A percentile compares a stretch with the other conserved stretches of the same genome.
Evolutionary conservation across 2,113 vertebrate species (phyloP).

Genomic region (Bambusicola thoracicus): DNA sequence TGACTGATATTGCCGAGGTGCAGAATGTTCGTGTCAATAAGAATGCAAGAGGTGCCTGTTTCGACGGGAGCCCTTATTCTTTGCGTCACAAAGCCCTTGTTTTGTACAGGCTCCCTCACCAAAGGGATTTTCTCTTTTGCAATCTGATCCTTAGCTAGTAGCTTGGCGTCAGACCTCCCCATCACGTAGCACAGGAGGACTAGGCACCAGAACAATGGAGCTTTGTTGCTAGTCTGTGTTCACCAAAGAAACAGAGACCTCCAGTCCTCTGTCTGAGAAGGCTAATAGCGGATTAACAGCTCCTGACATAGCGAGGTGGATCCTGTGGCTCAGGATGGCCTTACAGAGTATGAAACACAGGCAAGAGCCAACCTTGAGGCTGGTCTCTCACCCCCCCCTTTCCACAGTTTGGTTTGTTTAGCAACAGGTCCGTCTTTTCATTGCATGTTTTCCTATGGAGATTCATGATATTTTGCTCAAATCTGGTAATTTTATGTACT

Average conservation of each 20-base stretch:
- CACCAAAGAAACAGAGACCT: not conserved
- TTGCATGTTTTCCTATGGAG: not conserved
- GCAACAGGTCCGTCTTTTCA: not conserved
- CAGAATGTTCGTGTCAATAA: fast-evolving
- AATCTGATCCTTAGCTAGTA: slow-evolving; percentile 9
- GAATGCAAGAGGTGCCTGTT: not conserved
- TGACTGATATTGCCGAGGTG: not conserved
- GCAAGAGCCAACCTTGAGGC: not conserved
- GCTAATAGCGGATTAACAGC: not conserved
- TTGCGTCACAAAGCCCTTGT: not conserved
- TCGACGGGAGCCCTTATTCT: not conserved
- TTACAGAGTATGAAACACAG: not conserved
- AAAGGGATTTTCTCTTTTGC: slow-evolving; percentile 13
- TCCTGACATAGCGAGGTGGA: not conserved
- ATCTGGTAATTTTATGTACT: not conserved
- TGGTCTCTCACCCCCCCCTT: not conserved
- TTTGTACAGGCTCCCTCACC: not conserved
- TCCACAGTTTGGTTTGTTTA: not conserved
- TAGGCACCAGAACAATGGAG: not conserved
- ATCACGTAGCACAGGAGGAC: not conserved
- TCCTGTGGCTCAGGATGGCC: not conserved
- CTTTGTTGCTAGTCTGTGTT: not conserved
- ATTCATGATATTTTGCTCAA: not conserved
- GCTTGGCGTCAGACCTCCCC: not conserved
- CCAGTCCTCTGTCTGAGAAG: not conserved